A percentile compares a stretch with the other conserved stretches of the same genome.
phyloP scores from a whole-genome alignment of 2,113 vertebrate species.

The Poicephalus gulielmi region DNA sequence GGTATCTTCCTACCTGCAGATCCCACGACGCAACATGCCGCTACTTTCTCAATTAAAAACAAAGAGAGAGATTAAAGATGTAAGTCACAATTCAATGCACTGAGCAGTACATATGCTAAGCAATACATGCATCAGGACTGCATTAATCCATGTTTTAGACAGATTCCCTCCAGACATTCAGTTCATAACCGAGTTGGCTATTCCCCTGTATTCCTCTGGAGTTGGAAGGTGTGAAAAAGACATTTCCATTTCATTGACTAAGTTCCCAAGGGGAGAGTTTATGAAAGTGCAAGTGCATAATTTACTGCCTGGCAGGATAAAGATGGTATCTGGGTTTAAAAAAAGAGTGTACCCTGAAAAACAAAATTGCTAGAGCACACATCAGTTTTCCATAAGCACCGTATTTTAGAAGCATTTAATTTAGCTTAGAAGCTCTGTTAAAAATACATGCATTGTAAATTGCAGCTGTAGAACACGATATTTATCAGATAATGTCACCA shows the following conservation, averaged over 20 bases:
- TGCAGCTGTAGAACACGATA: constrained; percentile 59
- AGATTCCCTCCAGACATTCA: constrained; percentile 28
- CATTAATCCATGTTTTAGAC: constrained; percentile 4
- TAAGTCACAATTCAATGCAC: background rate
- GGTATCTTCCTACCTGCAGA: background rate
- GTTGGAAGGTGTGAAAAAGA: constrained; percentile 64
- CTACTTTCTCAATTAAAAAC: background rate
- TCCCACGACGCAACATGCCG: background rate
- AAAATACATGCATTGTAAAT: constrained; percentile 71
- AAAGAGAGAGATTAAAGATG: background rate
- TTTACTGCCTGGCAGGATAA: constrained; percentile 65
- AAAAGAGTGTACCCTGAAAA: constrained; percentile 56
- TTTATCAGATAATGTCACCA: constrained; percentile 68
- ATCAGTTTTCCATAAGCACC: constrained; percentile 58
- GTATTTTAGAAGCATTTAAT: constrained; percentile 68
- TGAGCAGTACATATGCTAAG: background rate
- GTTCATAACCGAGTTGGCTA: constrained; percentile 24
- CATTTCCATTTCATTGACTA: constrained; percentile 65
- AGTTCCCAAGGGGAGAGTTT: constrained; percentile 65
- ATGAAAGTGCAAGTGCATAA: constrained; percentile 66
- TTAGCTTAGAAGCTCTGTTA: constrained; percentile 60
- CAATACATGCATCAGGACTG: background rate
- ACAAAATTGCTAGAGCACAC: constrained; percentile 49
- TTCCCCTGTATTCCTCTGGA: constrained; percentile 46
- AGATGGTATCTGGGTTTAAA: constrained; percentile 54